Base-by-base conservation (phyloP, 2,797 vertebrate genomes). In the Rousettus madagascariensis region DNA sequence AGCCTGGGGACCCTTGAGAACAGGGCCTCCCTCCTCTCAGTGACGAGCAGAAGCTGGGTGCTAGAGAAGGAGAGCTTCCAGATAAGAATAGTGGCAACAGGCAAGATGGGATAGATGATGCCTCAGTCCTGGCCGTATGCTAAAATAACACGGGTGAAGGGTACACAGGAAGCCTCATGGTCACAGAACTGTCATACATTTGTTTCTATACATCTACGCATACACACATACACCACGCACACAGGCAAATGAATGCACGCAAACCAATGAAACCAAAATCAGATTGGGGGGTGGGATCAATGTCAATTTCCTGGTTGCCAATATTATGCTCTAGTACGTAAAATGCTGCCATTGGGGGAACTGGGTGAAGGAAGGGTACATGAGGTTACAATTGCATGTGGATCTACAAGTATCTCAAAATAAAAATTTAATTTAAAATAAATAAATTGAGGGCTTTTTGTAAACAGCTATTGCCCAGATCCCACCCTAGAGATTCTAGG, bases 201-300 rank as follows among this genome's bases (percentile, higher is more conserved):
- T 15, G 38, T n/a, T 53, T 3, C 24, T 28, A 65, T 30, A 69
- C 16, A 15, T 10, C 12, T 13, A 28, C 33, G 13, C 74, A 17
- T 59, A n/a, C 28, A 5, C 38, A 49, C 36, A 19, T 1, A 16
- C 41, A 41, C 5, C 51, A 30, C 5, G 9, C 19, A 51, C 49
- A 6, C 49, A 16, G 17, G 33, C 53, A 30, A 19, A 5, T 3
- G 12, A 49, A 22, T 1, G 12, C 5, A 0, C 12, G 22, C 3
- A 49, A n/a, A 26, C 71, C 1, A 11, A 41, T 8, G 72, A 43
- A 7, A 38, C 38, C 71, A 5, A 9, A 89, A 2, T 43, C 24
- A 9, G 36, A 22, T 0, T 13, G 8, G 26, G 19, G 19, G 38
- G 36, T 7, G 3, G 6, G 11, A n/a, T 9, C 8, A 1, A 26